Conservation (phyloP, 2,888 invertebrate genomes). For the Myopa tessellatipennis region DNA sequence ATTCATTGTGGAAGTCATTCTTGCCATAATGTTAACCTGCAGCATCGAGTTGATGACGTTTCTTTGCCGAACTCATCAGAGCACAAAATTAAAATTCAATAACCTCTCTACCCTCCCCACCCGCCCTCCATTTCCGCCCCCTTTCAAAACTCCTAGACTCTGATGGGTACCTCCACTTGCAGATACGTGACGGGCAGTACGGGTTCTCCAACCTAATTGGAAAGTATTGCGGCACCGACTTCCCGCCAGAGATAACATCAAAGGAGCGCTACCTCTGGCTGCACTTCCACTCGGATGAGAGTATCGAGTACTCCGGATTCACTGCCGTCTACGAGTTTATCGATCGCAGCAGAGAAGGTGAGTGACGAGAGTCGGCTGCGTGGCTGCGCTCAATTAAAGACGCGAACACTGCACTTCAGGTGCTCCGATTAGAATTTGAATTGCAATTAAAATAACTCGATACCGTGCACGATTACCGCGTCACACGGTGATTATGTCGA, state of each 20-base stretch:
- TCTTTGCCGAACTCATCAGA: too few relatives aligned
- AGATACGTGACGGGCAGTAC: constrained; percentile 83
- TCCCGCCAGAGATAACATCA: constrained; percentile 80
- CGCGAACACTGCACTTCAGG: neutral
- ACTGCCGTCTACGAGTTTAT: constrained; percentile 79
- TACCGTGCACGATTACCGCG: neutral
- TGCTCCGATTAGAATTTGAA: constrained; percentile 1
- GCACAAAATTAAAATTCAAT: neutral
- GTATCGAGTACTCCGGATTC: constrained; percentile 83
- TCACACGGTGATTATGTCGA: neutral
- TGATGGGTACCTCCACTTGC: neutral
- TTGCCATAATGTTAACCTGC: too few relatives aligned
- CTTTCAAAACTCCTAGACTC: neutral
- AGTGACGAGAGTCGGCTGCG: constrained; percentile 19
- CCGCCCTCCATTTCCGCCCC: neutral
- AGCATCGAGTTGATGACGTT: too few relatives aligned
- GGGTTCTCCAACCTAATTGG: constrained; percentile 77
- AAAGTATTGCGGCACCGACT: constrained; percentile 78
- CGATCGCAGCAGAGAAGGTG: constrained; percentile 72
- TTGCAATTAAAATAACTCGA: constrained; percentile 8
- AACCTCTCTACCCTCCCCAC: neutral
- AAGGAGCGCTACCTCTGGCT: constrained; percentile 82
- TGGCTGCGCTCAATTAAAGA: neutral
- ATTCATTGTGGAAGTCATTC: too few relatives aligned
- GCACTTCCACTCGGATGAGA: constrained; percentile 83